Percentiles rank a stretch among this genome's conserved stretches.
Evolutionary conservation across 2,113 vertebrate species (phyloP).

Genomic region (Probosciger aterrimus): DNA sequence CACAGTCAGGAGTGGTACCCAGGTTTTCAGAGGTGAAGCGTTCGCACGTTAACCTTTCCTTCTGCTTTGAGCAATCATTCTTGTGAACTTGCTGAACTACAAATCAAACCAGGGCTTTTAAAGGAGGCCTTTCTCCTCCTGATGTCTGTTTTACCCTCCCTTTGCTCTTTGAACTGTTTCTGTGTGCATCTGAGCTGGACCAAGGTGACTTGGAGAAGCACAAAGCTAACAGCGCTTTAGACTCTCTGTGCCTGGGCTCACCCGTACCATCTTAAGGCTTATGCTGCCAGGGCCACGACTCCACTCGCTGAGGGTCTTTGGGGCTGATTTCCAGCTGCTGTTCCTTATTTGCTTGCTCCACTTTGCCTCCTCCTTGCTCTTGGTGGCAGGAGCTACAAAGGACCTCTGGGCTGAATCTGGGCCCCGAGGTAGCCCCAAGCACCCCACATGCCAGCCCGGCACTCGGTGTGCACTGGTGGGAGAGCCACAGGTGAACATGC

Average conservation of each 20-base stretch:
- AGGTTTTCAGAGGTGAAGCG: constrained; percentile 29
- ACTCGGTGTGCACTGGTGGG: accelerated
- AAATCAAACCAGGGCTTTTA: constrained; percentile 29
- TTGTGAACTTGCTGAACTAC: neutral
- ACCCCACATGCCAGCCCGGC: neutral
- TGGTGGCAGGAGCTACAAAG: neutral
- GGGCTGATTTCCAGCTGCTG: neutral
- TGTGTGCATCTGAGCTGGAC: neutral
- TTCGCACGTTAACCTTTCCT: constrained; percentile 17
- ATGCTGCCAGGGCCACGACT: accelerated
- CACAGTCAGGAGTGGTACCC: neutral
- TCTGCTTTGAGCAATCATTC: constrained; percentile 2
- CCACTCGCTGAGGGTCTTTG: accelerated
- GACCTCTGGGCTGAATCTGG: neutral
- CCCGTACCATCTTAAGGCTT: neutral
- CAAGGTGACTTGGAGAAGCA: neutral
- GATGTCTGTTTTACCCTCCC: neutral
- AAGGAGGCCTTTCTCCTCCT: neutral
- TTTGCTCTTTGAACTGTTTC: neutral
- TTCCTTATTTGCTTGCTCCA: neutral
- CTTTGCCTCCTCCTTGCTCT: neutral
- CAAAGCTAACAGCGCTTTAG: neutral
- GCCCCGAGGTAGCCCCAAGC: neutral
- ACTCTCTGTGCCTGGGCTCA: neutral
- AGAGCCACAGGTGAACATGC: neutral